Percentiles rank a stretch among this genome's conserved stretches.
Conservation (phyloP, 2,888 invertebrate genomes). For the Salpingus planirostris region DNA sequence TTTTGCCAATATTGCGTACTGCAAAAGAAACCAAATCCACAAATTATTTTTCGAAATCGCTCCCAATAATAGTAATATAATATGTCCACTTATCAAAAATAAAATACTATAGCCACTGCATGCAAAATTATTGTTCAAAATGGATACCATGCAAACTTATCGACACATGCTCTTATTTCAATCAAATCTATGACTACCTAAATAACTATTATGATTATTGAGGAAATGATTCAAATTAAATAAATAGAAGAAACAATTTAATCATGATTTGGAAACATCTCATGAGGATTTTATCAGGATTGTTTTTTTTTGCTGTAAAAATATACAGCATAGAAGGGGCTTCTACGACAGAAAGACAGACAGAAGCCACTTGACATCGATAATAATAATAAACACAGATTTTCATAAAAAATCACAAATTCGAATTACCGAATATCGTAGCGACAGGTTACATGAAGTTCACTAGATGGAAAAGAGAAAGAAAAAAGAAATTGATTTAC, state of each 20-base stretch:
- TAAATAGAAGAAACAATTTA: too few relatives aligned
- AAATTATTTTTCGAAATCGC: too few relatives aligned
- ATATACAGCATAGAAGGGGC: conserved; percentile 7
- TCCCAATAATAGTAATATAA: too few relatives aligned
- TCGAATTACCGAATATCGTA: conserved; percentile 37
- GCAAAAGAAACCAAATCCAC: too few relatives aligned
- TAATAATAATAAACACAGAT: conserved; percentile 32
- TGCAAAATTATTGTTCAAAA: too few relatives aligned
- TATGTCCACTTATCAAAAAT: too few relatives aligned
- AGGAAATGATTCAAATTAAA: too few relatives aligned
- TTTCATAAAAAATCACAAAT: too few relatives aligned
- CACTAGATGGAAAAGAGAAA: conserved; percentile 38
- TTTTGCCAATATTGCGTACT: conserved; percentile 24
- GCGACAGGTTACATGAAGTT: conserved; percentile 42
- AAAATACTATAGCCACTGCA: too few relatives aligned
- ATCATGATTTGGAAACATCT: not conserved
- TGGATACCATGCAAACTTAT: too few relatives aligned
- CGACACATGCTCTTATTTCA: too few relatives aligned
- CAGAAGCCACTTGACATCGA: conserved; percentile 36
- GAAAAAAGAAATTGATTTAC: conserved; percentile 14
- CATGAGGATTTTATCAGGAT: not conserved
- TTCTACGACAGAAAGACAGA: conserved; percentile 39
- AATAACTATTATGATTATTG: too few relatives aligned
- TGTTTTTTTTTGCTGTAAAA: not conserved
- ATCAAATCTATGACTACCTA: conserved; percentile 8